Conservation (phyloP, 2,113 vertebrate genomes). For the Cromileptes altivelis region DNA sequence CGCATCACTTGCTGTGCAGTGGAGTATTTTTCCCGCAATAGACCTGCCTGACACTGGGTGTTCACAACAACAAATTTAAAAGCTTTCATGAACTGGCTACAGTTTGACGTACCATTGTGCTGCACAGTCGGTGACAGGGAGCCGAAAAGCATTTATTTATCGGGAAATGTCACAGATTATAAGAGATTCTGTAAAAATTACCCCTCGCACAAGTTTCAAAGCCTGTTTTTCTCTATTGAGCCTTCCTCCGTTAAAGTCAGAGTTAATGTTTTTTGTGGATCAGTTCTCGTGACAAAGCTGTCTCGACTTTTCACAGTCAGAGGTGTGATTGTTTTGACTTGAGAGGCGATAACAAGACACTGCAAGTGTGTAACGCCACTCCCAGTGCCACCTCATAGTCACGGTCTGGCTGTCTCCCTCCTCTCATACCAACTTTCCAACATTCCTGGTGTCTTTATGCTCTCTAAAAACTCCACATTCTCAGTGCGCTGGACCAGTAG, state of each 20-base stretch:
- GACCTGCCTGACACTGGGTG: constrained; percentile 37
- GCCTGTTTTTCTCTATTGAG: background rate
- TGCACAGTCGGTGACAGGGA: constrained; percentile 4
- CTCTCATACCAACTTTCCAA: constrained; percentile 33
- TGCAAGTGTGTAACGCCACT: constrained; percentile 29
- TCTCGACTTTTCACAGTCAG: constrained; percentile 11
- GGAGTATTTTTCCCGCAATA: constrained; percentile 31
- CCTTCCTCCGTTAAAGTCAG: background rate
- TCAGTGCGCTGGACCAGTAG: constrained; percentile 50
- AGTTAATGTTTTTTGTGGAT: background rate
- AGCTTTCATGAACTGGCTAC: constrained; percentile 30
- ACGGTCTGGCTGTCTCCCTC: constrained; percentile 4
- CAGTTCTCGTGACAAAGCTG: constrained; percentile 14
- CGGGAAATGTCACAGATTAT: constrained; percentile 32
- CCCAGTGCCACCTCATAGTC: constrained; percentile 20
- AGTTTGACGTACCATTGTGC: constrained; percentile 12
- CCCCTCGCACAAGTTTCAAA: background rate
- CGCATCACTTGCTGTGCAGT: constrained; percentile 48
- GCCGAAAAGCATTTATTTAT: constrained; percentile 4
- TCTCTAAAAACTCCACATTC: constrained; percentile 69
- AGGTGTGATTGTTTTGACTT: constrained; percentile 43
- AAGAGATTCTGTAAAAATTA: background rate
- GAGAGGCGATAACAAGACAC: constrained; percentile 29
- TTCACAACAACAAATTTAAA: constrained; percentile 44
- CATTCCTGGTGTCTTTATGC: constrained; percentile 70